phyloP scores from a whole-genome alignment of 2,888 invertebrate species.

The Bombyx huttoni region DNA sequence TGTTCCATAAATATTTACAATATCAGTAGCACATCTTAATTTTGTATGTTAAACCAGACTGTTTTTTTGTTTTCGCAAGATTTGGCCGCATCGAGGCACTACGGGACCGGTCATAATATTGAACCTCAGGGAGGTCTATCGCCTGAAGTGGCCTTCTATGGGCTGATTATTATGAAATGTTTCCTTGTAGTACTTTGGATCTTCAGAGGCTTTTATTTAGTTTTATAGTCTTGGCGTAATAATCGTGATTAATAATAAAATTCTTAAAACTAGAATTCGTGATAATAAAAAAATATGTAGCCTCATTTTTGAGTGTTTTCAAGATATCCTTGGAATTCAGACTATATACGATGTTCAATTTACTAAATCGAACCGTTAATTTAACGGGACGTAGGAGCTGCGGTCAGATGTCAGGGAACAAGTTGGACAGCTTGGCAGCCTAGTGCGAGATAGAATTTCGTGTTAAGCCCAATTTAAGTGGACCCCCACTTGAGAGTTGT shows the following conservation, averaged over 20 bases:
- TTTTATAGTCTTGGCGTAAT: too few species aligned
- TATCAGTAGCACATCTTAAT: not conserved
- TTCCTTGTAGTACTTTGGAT: too few species aligned
- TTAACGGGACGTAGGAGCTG: not conserved
- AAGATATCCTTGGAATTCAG: too few species aligned
- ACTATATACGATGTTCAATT: not conserved
- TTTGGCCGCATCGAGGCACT: not conserved
- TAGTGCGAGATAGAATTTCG: constrained; percentile 6
- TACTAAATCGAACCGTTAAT: not conserved
- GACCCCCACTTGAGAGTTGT: constrained; percentile 3
- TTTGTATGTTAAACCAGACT: not conserved
- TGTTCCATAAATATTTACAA: not conserved
- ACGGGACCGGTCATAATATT: too few species aligned
- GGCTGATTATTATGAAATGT: too few species aligned
- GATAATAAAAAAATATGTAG: too few species aligned
- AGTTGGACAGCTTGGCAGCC: not conserved
- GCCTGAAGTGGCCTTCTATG: too few species aligned
- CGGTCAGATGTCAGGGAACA: not conserved
- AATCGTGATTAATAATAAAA: too few species aligned
- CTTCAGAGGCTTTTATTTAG: too few species aligned
- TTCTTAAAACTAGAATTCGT: too few species aligned
- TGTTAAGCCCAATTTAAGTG: constrained; percentile 11
- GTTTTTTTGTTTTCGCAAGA: not conserved
- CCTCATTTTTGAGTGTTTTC: too few species aligned
- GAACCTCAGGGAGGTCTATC: too few species aligned